Base-by-base conservation (phyloP, 2,888 invertebrate species). In the Spodoptera picta region DNA sequence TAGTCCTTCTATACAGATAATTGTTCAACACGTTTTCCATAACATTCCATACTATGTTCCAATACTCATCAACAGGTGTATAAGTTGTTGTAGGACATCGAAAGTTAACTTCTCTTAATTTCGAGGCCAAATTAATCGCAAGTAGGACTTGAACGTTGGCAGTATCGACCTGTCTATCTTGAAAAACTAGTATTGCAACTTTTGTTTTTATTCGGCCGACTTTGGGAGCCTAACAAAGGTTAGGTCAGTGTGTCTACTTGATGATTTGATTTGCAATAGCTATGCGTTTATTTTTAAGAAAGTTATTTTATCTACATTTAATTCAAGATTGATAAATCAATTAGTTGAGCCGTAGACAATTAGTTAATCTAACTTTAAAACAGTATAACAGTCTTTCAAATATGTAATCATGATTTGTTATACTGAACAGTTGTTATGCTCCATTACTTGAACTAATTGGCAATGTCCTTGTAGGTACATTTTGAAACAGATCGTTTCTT, bases 151-250 rank as follows among this genome's bases (percentile, higher is more conserved):
- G 75, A 77, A 76, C 83, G 81, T 80, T 77, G 77, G 79, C 79
- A 81, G 83, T 84, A 87, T 84, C 86, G 86, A 89, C 89, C 89
- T 84, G 87, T 79, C 83, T 85, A 85, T 90, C 91, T 91, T 82
- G 90, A 88, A 87, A 88, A 92, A 93, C 93, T 90, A 84, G 93
- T 90, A 87, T 83, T 69, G 87, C 89, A 81, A 93, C 93, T 93
- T 92, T 93, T 93, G 88, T 90, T 93, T 92, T 92, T 92, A 86
- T 86, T 87, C 78, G 83, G 80, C 85, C 86, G 83, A 85, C 76
- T 85, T 85, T 75, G 69, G 61, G 62, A 67, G 66, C 69, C 65
- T 66, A 65, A 72, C 74, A 74, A 77, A 82, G 74, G 83, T 74
- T 85, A 85, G 83, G 82, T 86, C 79, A 84, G 77, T 81, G 75